phyloP scores from a whole-genome alignment of 2,888 invertebrate species.

The Diarsia brunnea region DNA sequence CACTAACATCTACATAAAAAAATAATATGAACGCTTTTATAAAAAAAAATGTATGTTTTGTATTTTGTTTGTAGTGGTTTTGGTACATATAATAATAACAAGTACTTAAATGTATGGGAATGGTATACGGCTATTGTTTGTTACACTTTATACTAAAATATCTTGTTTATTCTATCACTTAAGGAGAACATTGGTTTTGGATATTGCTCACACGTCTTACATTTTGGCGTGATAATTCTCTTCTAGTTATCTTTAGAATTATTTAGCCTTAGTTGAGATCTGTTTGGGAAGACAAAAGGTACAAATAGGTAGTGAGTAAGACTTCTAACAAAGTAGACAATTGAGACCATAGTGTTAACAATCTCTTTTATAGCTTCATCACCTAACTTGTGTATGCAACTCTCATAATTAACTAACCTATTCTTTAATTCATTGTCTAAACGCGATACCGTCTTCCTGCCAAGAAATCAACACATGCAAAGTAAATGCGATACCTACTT shows the following conservation, averaged over 20 bases:
- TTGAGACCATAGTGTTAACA: constrained; percentile 44
- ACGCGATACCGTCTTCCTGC: constrained; percentile 90
- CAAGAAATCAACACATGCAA: constrained; percentile 78
- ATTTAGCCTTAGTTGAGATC: constrained; percentile 55
- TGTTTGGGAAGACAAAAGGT: constrained; percentile 61
- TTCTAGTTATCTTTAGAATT: constrained; percentile 63
- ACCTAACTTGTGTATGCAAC: constrained; percentile 70
- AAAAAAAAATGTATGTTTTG: constrained; percentile 73
- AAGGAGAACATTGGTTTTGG: constrained; percentile 47
- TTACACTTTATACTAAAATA: constrained; percentile 57
- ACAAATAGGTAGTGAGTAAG: constrained; percentile 53
- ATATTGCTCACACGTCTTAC: constrained; percentile 88
- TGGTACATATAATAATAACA: constrained; percentile 73
- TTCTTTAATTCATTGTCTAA: constrained; percentile 70
- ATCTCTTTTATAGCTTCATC: constrained; percentile 72
- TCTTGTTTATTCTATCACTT: constrained; percentile 40
- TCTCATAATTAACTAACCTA: constrained; percentile 71
- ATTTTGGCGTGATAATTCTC: constrained; percentile 85
- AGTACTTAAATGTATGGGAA: constrained; percentile 74
- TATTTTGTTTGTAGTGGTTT: constrained; percentile 77
- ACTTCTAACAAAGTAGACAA: constrained; percentile 60
- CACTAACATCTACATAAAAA: constrained; percentile 78
- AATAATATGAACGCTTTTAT: constrained; percentile 75
- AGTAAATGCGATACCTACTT: constrained; percentile 72
- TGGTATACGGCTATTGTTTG: constrained; percentile 74